Conservation (phyloP, 2,888 invertebrate species). For the Metellina segmentata region DNA sequence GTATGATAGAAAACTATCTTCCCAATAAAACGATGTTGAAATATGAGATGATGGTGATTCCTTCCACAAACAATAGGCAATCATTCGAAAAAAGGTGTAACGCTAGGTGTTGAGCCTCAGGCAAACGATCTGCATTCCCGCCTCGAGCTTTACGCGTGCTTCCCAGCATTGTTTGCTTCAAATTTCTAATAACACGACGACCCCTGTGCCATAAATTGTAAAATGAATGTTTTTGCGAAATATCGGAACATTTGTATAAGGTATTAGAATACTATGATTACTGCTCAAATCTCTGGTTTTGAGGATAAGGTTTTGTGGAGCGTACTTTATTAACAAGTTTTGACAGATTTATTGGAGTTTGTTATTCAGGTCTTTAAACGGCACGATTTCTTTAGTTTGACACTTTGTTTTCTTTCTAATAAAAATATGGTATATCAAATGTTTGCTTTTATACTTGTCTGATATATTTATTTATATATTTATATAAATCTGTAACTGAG, state of each 20-base stretch:
- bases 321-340: not conserved
- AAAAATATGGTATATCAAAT: no score
- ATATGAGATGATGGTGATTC: not conserved
- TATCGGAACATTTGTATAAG: not conserved
- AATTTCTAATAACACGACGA: not conserved
- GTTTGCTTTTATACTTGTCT: no score
- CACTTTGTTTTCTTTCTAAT: no score
- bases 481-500: no score
- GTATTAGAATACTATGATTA: not conserved
- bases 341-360: not conserved
- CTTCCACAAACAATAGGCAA: slow-evolving; percentile 13
- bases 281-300: not conserved
- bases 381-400: not conserved
- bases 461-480: no score
- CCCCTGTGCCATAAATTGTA: not conserved
- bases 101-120: not conserved
- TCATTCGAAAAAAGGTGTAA: not conserved
- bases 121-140: not conserved
- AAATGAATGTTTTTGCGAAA: not conserved
- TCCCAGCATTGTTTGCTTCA: slow-evolving; percentile 25
- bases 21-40: slow-evolving; percentile 14
- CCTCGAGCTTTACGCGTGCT: slow-evolving; percentile 22
- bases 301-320: not conserved
- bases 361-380: not conserved
- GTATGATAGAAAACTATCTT: not conserved